Percentiles rank a stretch among this genome's conserved stretches.
These are phyloP conservation scores for Cephus pulcher DNA, from an alignment of 2,888 invertebrate species.

Conservation along the genomic window DNA sequence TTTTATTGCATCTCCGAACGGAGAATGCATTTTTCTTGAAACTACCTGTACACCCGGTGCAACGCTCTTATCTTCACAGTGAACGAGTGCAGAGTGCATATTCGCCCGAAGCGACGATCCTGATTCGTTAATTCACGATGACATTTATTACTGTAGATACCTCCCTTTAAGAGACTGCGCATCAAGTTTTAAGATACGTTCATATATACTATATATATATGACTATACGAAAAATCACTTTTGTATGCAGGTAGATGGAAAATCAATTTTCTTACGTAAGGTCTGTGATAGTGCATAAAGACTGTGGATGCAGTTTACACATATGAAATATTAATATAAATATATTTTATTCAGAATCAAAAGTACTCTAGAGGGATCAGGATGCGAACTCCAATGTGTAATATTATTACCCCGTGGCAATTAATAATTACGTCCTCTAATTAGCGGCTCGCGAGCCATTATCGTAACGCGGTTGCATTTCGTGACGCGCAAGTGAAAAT, in stretches of 20 bases:
- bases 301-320: neutral
- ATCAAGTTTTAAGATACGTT: neutral
- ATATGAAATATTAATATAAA: neutral
- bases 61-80: neutral
- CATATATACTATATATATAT: no score
- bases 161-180: neutral
- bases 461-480: neutral
- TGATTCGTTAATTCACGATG: constrained; percentile 9
- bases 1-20: neutral
- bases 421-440: neutral
- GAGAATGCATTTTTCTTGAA: neutral
- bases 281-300: neutral
- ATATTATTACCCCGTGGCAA: neutral
- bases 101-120: constrained; percentile 5
- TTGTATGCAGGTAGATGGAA: no score
- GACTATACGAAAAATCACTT: neutral
- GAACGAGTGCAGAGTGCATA: constrained; percentile 4
- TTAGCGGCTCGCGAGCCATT: neutral
- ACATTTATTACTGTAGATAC: constrained; percentile 2
- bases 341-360: neutral
- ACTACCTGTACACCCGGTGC: neutral
- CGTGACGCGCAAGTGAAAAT: neutral
- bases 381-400: neutral
- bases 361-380: neutral
- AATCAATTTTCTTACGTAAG: neutral